Base-by-base conservation (phyloP, 2,888 invertebrate genomes). In the Quadroppia sp. region DNA sequence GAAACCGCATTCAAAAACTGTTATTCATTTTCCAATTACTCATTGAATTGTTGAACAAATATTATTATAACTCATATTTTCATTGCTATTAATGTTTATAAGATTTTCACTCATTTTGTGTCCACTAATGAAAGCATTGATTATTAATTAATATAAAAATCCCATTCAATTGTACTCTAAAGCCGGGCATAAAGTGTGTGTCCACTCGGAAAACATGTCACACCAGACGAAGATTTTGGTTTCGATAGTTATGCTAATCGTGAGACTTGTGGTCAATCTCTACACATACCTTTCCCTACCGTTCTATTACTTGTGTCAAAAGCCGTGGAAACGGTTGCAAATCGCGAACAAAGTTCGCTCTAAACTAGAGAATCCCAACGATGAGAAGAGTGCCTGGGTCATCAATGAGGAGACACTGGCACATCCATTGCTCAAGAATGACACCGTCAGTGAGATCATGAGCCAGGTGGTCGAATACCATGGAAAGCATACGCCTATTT, bases 261-360 rank as follows among this genome's bases (percentile, higher is more conserved):
- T 74, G 28, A 28, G 53, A 20, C 4, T 59, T 1, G 71, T 74
- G 17, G 74, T 74, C 25, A 50, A 74, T 30, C 2, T 48, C 1
- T 74, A 74, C 20, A 74, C 74, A 2, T 74, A 53, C 48, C n/a
- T 40, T 13, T 70, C 74, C 3, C 56, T 74, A 17, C 74, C 71
- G 13, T 32, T 56, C 25, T 74, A 74, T 61, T 74, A 53, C 50
- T 32, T 74, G 0, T 15, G 4, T 9, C 74, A 74, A 32, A 74
- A 74, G 53, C 74, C 74, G 17, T 71, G 74, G 74, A 9, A 17
- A 6, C 13, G 30, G n/a, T 30, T 50, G 53, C n/a, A 20, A 40
- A 53, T 28, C 30, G 53, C 53, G 6, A 0, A 25, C n/a, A 70
- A 56, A 42, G n/a, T 45, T n/a, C 50, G 40, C 1, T 70, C 71